A percentile compares a stretch with the other conserved stretches of the same genome.
These are phyloP conservation scores for Arrhamphus sclerolepis DNA, from an alignment of 2,797 vertebrate genomes.

Conservation along the genomic window DNA sequence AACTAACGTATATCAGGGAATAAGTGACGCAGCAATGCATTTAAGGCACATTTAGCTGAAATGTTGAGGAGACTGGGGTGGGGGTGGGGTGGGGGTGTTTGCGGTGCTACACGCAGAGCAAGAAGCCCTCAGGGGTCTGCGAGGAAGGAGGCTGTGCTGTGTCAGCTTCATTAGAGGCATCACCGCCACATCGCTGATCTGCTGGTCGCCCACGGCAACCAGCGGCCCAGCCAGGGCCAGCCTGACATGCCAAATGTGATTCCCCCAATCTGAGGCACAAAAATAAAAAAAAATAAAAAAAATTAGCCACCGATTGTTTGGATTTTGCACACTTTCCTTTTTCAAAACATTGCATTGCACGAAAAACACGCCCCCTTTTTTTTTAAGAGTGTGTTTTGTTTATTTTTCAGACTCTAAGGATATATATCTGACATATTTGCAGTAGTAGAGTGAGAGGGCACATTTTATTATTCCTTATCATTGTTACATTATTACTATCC, in stretches of 20 bases:
- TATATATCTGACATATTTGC: neutral
- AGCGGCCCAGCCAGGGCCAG: conserved; percentile 50
- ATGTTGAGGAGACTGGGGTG: conserved; percentile 23
- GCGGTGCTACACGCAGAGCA: conserved; percentile 48
- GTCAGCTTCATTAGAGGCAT: conserved; percentile 85
- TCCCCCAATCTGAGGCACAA: conserved; percentile 44
- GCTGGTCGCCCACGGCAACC: conserved; percentile 72
- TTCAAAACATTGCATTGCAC: conserved; percentile 9
- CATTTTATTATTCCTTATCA: neutral
- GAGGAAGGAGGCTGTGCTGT: conserved; percentile 75
- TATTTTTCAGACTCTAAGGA: neutral
- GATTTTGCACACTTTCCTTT: conserved; percentile 19
- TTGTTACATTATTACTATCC: conserved; percentile 29
- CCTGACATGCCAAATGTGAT: conserved; percentile 64
- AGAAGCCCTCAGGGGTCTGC: conserved; percentile 63
- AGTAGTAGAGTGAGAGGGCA: conserved; percentile 16
- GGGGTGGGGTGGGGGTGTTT: conserved; percentile 14
- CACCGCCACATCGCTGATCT: conserved; percentile 80
- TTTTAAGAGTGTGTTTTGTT: too few species aligned
- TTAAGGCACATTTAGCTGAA: conserved; percentile 48
- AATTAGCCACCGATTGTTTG: conserved; percentile 21
- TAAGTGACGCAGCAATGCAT: conserved; percentile 59
- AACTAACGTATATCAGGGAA: conserved; percentile 37
- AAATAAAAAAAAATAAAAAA: too few species aligned
- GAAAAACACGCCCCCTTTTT: too few species aligned